Evolutionary conservation across 1,140 invertebrate genomes (phyloP), one percentile per base, ranked within the genome.

Genomic region (Protaetia brevitarsis): DNA sequence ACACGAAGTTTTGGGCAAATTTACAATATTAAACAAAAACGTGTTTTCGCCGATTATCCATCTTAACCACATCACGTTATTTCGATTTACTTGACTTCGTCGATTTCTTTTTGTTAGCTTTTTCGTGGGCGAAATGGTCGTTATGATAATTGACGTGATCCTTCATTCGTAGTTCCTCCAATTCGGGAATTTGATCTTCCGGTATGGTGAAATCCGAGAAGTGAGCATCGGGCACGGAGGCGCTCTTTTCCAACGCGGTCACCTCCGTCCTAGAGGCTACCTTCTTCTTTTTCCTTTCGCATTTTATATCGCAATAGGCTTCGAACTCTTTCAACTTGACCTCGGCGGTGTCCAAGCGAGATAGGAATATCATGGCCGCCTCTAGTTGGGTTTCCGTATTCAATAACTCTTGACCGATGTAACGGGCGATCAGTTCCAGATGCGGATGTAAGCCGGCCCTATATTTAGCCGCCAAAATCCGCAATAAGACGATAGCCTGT

Each of bases 281-380:
- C 30, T 59, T 28, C 29, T 59, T 59, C 26, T 62, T 62, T n/a
- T 37, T 72, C 27, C 29, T 45, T 30, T 67, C 51, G 60, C 68
- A 69, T 29, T 51, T 64, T 6, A 72, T 71, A 26, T 63, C 69
- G 34, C 74, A 73, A 61, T 73, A 73, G 21, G 68, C 66, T 68
- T 76, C 69, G 63, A 74, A 74, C 36, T 74, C 69, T 30, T 72
- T 66, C 23, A 73, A 56, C 56, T 74, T 66, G 7, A 71, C 70
- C 3, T 74, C 67, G 11, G 63, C 34, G 1, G 70, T 62, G n/a
- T 73, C 69, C 41, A 72, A 63, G 3, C 71, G 61, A 19, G 72
- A 71, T 57, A 76, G 63, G 65, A 70, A 76, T 13, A 70, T 74
- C 67, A 76, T 72, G 8, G 74, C 73, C 61, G 73, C 74, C 76